Evolutionary conservation across 53 echinoderm and acorn worm species (phyloP), one percentile per base, ranked within the genome.

Genomic region (Temnopleurus reevesii): DNA sequence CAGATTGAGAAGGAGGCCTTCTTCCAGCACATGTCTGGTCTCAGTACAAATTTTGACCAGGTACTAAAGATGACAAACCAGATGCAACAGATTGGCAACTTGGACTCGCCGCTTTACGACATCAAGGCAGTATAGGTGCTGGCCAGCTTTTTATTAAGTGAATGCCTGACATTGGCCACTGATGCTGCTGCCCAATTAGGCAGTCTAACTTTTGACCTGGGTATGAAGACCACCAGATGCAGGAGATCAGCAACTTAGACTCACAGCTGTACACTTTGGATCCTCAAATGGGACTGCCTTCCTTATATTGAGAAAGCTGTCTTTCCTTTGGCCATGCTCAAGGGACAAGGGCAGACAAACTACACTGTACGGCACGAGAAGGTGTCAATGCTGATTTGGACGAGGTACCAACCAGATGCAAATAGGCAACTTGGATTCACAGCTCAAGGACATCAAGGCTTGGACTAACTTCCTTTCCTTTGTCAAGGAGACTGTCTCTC

Each of bases 21-120:
- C 89, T 97, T 94, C 79, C 97, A 97, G 66, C 97, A 97, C 89
- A 94, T 97, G 97, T 95, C 97, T 35, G 97, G 97, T 38, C 94
- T 97, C 19, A 97, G 97, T 77, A 94, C 94, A 56, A 93, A 90
- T 76, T 97, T 94, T 93, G 95, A 97, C 60, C 92, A 93, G 57
- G 83, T 95, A 66, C 64, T 97, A 36, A 89, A 97, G 26, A 95
- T 94, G 90, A 95, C 94, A 60, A 90, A 91, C 49, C 92, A 97
- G 59, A 84, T 97, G 81, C 63, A 97, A 24, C 81, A 94, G 10
- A 77, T 95, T 25, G 91, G 91, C 19, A 38, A 45, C 34, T 90
- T 86, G 27, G 89, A 86, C 34, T 85, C 86, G 17, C 77, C 66
- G 85, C 76, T 91, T 12, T 91, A 92, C 77, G 97, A 97, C 80